Base-by-base conservation (phyloP, 2,113 vertebrate genomes). In the Scomber colias region DNA sequence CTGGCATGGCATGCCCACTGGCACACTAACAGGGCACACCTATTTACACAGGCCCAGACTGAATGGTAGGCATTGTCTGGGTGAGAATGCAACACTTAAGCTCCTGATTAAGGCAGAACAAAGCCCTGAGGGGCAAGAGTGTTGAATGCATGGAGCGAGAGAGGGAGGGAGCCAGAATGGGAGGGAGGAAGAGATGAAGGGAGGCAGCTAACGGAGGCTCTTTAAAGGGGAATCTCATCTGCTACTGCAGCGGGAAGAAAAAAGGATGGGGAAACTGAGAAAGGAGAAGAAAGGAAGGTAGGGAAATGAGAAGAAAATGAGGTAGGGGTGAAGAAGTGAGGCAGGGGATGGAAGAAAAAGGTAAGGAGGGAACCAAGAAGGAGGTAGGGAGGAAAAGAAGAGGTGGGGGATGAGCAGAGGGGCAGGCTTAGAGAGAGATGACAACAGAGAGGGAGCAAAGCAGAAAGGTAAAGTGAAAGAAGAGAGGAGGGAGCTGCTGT, bases 41-140 rank as follows among this genome's bases (percentile, higher is more conserved):
- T 93, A 92, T 93, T 94, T 92, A 90, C 90, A 92, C 87, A 91
- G 84, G 75, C 76, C 85, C 69, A 89, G 84, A 87, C 83, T 92
- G 89, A 94, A 92, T 88, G 88, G 89, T 86, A 90, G 82, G 79
- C 86, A 92, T 92, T 94, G 93, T 92, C 86, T 91, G 87, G 86
- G 85, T 82, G 86, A 90, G 84, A 92, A 94, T 91, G 91, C 92
- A 93, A 93, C 92, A 93, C 87, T 93, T 94, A 93, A 94, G 91
- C 92, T 88, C 81, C 92, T 88, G 92, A 94, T 92, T 94, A 92
- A 90, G 89, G 90, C 90, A 91, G 90, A 93, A 92, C 93, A 94
- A 94, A 92, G 85, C 89, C 90, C 89, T 61, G 76, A 81, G 87
- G 93, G 92, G 80, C 83, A 91, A 81, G 86, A 92, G 77, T 78